Evolutionary conservation across 35 echinoderm and acorn worm genomes (phyloP), one percentile per base, ranked within the genome.

Genomic region (Nesometra sesokonis): DNA sequence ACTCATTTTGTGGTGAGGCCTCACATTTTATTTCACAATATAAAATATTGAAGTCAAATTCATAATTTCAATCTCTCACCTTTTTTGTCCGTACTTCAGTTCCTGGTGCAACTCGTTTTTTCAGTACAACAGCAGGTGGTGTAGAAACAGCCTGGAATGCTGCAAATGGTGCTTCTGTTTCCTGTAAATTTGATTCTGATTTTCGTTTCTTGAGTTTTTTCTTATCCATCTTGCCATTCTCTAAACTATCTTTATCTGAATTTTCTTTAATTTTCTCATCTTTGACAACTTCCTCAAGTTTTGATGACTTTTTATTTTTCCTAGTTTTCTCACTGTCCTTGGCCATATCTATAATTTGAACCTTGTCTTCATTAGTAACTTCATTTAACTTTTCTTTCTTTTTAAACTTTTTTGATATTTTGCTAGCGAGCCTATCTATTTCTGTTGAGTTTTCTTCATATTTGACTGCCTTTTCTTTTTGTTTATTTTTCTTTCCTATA

Each of bases 91-190:
- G 46, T 84, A 77, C 30, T 87, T 80, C 85, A 9, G 32, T 77
- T 33, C 1, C 79, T 32, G 57, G 82, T 21, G n/a, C 35, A 19
- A 38, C 47, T 5, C 32, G n/a, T 36, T 87, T 87, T 40, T 83
- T 76, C 0, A 76, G 35, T 31, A 91, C 89, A 32, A 84, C 32
- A 1, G 89, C 89, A 79, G 86, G 86, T 36, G 89, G 89, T 79
- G 89, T 91, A 40, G 31, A 46, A 3, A 86, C 84, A 39, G 57
- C 35, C 84, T 91, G 57, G 79, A 91, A 91, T 39, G 89, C 76
- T 91, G 89, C 89, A 81, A 91, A 91, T 86, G 89, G 84, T 36
- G 78, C 76, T 0, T 84, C 57, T 23, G 33, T 19, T 46, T 83
- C 36, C 23, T 32, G 80, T 77, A 38, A 19, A 7, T 4, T 15